Evolutionary conservation across 2,113 vertebrate species (phyloP), one percentile per base, ranked within the genome.

Genomic region (Phyllostomus discolor): DNA sequence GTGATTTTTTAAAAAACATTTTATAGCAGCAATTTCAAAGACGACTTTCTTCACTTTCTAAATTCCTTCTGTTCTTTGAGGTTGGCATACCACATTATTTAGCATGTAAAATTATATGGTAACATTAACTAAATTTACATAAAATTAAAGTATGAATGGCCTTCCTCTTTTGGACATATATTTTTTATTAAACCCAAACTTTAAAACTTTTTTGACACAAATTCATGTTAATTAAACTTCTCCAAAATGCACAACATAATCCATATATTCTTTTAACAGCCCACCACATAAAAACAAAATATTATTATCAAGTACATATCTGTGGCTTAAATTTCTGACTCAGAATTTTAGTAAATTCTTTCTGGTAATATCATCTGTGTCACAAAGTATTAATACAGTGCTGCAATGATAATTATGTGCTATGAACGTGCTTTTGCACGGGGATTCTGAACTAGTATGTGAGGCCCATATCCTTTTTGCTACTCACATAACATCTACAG

Each of bases 401-500:
- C 78, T 90, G 62, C 17, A 70, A 90, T 88, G 90, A 79, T 95
- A 91, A 94, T 96, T 75, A 95, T 54, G 90, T 95, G 80, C n/a
- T 67, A 43, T 41, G 92, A 89, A 93, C 6, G 33, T 94, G 90
- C 87, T 85, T 92, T 67, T 95, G 73, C 41, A 57, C 69, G 80
- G 88, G 48, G 80, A 85, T 87, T 66, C 10, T 5, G 38, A 76
- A 28, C 15, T 10, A 67, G 48, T 52, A 26, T 43, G 38, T 41
- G 67, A 93, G 84, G 59, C 84, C 67, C 72, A 10, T 19, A 82
- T 92, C 90, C 85, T 86, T 41, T 73, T 64, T 84, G 90, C 66
- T 91, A 67, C 88, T 96, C 96, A 92, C 46, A 80, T 96, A 92
- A 95, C 90, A 94, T 50, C 81, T 85, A 67, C n/a, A 89, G 81